Conservation (phyloP, 1,140 invertebrate species). For the Parapsyche elsis region DNA sequence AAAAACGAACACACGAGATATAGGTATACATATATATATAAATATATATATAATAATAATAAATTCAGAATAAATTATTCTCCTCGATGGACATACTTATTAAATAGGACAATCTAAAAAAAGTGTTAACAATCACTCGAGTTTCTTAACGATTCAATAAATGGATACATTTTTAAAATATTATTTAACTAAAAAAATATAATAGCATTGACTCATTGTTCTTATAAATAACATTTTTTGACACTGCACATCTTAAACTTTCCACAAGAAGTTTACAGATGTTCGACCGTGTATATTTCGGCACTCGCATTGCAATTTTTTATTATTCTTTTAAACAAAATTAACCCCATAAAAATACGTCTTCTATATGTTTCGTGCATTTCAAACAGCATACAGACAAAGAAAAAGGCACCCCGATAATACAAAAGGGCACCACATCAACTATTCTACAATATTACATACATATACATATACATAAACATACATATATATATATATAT, state of each 20-base stretch:
- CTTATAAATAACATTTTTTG: constrained; percentile 54
- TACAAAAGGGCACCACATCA: constrained; percentile 66
- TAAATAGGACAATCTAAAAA: constrained; percentile 42
- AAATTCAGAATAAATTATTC: constrained; percentile 39
- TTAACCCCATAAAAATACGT: constrained; percentile 59
- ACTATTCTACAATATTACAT: constrained; percentile 63
- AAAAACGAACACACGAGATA: constrained; percentile 40
- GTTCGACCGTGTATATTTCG: constrained; percentile 49
- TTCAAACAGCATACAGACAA: constrained; percentile 71
- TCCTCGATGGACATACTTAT: constrained; percentile 48
- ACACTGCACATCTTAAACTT: constrained; percentile 54
- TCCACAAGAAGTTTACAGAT: constrained; percentile 37
- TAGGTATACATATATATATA: no score
- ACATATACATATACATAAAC: no score
- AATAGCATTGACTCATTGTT: constrained; percentile 55
- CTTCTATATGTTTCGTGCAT: constrained; percentile 71
- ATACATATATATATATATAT: no score
- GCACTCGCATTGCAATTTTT: constrained; percentile 51
- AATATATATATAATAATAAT: constrained; percentile 15
- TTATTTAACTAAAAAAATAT: constrained; percentile 56
- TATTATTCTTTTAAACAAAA: constrained; percentile 44
- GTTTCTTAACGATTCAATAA: constrained; percentile 47
- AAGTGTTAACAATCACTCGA: constrained; percentile 51
- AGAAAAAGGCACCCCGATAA: constrained; percentile 65
- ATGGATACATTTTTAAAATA: constrained; percentile 44